Percentiles rank a stretch among this genome's conserved stretches.
Conservation (phyloP, 2,113 vertebrate species). For the Harpagus bidentatus region DNA sequence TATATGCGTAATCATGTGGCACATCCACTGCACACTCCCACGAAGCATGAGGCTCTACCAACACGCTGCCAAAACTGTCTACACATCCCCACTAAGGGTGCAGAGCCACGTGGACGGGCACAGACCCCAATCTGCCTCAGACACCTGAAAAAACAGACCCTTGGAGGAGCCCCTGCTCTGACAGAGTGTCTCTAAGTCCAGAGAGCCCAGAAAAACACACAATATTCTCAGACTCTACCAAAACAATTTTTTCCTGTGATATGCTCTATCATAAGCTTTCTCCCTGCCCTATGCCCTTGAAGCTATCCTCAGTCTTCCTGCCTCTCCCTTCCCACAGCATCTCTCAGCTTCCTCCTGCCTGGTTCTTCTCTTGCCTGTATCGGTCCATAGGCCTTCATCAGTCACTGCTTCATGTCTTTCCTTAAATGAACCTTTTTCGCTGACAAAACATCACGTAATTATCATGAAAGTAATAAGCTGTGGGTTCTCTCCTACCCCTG, state of each 20-base stretch:
- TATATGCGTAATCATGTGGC: fast-evolving
- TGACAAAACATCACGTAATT: neutral
- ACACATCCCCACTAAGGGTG: neutral
- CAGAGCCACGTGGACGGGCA: neutral
- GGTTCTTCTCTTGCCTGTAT: neutral
- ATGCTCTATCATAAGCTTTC: neutral
- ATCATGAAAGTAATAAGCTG: neutral
- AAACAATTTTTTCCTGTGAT: neutral
- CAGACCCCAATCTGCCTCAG: neutral
- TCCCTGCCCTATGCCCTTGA: neutral
- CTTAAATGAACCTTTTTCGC: neutral
- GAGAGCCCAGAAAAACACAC: neutral
- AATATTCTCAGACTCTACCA: neutral
- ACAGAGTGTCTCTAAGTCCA: neutral
- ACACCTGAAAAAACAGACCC: neutral
- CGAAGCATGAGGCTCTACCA: neutral
- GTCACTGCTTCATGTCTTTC: neutral
- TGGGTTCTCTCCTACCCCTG: neutral
- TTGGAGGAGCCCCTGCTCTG: neutral
- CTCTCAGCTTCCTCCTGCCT: neutral
- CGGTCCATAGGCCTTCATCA: neutral
- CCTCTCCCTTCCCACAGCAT: neutral
- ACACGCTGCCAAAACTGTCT: neutral
- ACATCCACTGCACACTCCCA: neutral
- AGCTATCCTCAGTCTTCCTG: neutral